A percentile compares a stretch with the other conserved stretches of the same genome.
phyloP scores from a whole-genome alignment of 37 sponge, comb jelly and placozoan genomes.

The Agelas oroides region DNA sequence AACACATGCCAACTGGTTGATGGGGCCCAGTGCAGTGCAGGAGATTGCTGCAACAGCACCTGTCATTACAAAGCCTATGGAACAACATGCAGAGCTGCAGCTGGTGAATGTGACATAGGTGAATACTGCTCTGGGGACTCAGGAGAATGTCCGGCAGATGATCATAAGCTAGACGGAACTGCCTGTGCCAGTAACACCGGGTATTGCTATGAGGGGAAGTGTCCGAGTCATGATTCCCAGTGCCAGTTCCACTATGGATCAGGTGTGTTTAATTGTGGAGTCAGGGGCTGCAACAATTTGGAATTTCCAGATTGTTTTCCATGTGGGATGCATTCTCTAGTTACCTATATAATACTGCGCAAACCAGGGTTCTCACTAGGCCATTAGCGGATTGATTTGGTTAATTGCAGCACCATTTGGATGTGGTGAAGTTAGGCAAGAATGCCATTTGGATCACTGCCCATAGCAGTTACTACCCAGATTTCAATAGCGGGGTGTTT shows the following conservation, averaged over 20 bases:
- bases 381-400: too few relatives aligned
- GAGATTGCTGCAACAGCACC: constrained; percentile 41
- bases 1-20: constrained; percentile 43
- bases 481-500: too few relatives aligned
- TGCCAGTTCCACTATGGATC: constrained; percentile 29
- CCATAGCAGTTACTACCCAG: too few relatives aligned
- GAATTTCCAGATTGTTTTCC: neutral
- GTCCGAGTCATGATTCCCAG: constrained; percentile 4
- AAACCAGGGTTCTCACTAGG: too few relatives aligned
- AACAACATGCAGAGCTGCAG: constrained; percentile 13
- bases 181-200: constrained; percentile 25
- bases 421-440: too few relatives aligned
- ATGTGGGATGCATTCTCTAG: too few relatives aligned
- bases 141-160: constrained; percentile 37
- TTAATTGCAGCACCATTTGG: too few relatives aligned
- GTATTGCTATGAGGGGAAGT: constrained; percentile 38
- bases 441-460: too few relatives aligned
- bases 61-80: constrained; percentile 32
- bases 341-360: too few relatives aligned
- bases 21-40: constrained; percentile 38
- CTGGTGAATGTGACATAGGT: constrained; percentile 41
- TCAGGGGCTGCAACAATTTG: neutral
- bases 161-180: constrained; percentile 3
- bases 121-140: constrained; percentile 53
- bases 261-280: too few relatives aligned